Base-by-base conservation (phyloP, 2,113 vertebrate species). In the Eulemur macaco region DNA sequence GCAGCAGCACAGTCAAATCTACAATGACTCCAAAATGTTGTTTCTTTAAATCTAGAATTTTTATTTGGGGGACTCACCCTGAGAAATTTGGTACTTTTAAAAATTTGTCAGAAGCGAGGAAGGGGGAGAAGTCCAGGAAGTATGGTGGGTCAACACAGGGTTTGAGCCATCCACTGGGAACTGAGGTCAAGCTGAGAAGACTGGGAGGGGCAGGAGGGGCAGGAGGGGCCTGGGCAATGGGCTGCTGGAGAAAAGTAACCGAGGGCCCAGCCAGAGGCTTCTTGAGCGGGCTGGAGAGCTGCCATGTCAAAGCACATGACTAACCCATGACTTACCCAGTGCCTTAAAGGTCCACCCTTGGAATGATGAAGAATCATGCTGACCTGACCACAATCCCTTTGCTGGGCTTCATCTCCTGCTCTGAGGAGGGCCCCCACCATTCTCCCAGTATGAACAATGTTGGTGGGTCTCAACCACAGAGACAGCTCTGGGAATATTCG, bases 401-500 rank as follows among this genome's bases (percentile, higher is more conserved):
- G 1, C 87, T 71, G 86, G 58, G 42, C 29, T 97, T 84, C 15
- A 50, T 86, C 42, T 80, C 25, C 1, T 82, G 63, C 50, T 85
- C 91, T 54, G 17, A 92, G 31, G 58, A 95, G 34, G 60, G 20
- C 58, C 52, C 89, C 80, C 37, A 68, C 34, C 69, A 52, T 34
- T 17, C 81, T 54, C 42, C 34, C 29, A 39, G 18, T 50, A 58
- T 45, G 88, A 97, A 96, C 50, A 27, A 4, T 78, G 82, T 95
- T 93, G 86, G 18, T 89, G 82, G 58, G 34, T 86, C 83, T 94
- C 52, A 25, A 83, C 58, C 76, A 45, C 5, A 80, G 63, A 23
- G 76, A 82, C 56, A 83, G 63, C 47, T 85, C 88, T 91, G 92
- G 88, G 96, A 98, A 95, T 74, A 89, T n/a, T 81, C 80, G 94